A percentile compares a stretch with the other conserved stretches of the same genome.
Conservation (phyloP, 2,113 vertebrate genomes). For the Rostratula benghalensis region DNA sequence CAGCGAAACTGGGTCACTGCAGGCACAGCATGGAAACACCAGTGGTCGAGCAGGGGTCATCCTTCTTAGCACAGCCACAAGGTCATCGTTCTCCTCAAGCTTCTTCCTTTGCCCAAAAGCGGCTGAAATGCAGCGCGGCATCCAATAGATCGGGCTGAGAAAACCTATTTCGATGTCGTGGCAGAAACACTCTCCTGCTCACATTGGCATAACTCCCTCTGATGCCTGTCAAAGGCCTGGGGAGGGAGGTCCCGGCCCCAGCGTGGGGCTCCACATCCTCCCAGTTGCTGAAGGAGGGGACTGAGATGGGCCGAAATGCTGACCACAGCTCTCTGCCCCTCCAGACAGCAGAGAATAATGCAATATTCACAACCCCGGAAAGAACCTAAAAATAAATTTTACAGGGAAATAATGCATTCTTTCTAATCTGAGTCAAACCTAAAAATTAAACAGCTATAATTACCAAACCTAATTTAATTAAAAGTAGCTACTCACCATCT, state of each 20-base stretch:
- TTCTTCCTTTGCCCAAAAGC: background rate
- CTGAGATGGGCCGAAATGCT: background rate
- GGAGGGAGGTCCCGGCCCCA: background rate
- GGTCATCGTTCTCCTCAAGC: fast-evolving
- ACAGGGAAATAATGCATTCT: constrained; percentile 63
- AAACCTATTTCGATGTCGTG: background rate
- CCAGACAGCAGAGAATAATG: background rate
- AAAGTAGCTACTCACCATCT: constrained; percentile 78
- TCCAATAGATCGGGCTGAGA: background rate
- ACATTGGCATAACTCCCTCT: background rate
- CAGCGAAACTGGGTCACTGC: background rate
- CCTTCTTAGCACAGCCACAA: fast-evolving
- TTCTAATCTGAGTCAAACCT: constrained; percentile 79
- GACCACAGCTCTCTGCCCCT: constrained; percentile 4
- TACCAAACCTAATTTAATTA: constrained; percentile 81
- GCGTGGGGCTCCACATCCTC: fast-evolving
- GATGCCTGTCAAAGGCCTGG: background rate
- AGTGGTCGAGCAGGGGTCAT: fast-evolving
- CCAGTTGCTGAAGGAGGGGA: background rate
- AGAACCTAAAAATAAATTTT: constrained; percentile 70
- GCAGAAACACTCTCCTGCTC: background rate
- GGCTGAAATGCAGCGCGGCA: background rate
- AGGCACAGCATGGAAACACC: fast-evolving
- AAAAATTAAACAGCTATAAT: constrained; percentile 81
- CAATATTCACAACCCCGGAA: background rate